phyloP scores from a whole-genome alignment of 2,113 vertebrate species.

The Actenoides lindsayi region DNA sequence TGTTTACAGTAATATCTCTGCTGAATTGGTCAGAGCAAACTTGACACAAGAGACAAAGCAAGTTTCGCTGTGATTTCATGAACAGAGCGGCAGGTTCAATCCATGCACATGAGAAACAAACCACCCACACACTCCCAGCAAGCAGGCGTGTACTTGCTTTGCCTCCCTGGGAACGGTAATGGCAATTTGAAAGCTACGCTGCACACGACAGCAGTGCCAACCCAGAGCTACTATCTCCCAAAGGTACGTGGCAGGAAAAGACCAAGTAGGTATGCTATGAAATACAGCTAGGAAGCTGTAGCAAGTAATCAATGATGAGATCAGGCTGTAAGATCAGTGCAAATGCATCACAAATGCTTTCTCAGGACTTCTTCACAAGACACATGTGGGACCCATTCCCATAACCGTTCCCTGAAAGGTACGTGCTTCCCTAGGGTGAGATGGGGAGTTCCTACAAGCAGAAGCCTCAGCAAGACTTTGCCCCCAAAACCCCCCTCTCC shows the following conservation, averaged over 20 bases:
- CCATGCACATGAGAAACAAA: neutral
- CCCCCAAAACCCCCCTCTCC: neutral
- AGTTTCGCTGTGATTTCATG: neutral
- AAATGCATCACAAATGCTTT: neutral
- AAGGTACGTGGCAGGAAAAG: neutral
- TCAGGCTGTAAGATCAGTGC: neutral
- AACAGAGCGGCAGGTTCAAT: neutral
- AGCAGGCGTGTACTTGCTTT: neutral
- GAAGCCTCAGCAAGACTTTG: neutral
- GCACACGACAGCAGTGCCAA: rapidly evolving
- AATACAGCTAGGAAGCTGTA: neutral
- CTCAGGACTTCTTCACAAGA: neutral
- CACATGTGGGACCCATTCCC: rapidly evolving
- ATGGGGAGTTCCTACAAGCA: neutral
- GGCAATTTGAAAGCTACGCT: neutral
- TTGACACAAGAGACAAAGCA: neutral
- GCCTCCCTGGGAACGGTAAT: neutral
- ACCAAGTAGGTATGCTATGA: rapidly evolving
- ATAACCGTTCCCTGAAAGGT: neutral
- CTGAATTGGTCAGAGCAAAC: neutral
- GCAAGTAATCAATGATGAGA: neutral
- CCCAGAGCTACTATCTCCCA: neutral
- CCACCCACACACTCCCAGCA: neutral
- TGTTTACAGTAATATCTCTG: neutral
- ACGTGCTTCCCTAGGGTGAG: no score